Conservation (phyloP, 1,140 invertebrate genomes). For the Macrobrachium rosenbergii region DNA sequence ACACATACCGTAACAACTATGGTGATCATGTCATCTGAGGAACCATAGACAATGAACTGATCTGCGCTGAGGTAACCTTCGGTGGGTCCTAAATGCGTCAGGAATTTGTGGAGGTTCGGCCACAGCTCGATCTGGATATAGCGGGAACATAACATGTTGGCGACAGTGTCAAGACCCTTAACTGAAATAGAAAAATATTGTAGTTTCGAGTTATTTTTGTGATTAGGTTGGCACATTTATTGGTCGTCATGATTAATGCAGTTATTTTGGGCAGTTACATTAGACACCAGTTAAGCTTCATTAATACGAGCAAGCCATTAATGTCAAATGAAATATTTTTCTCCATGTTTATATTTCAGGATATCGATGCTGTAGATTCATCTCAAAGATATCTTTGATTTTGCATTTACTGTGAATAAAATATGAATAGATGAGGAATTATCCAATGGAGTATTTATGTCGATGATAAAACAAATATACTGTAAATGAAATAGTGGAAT, state of each 20-base stretch:
- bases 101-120: conserved; percentile 15
- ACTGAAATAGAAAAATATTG: background rate
- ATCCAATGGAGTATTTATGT: too few species aligned
- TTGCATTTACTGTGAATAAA: too few species aligned
- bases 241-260: background rate
- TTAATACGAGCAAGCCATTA: too few species aligned
- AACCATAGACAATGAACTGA: conserved; percentile 49
- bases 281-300: too few species aligned
- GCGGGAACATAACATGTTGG: background rate
- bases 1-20: conserved; percentile 21
- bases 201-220: too few species aligned
- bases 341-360: too few species aligned
- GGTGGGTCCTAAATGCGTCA: conserved; percentile 25
- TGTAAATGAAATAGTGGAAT: too few species aligned
- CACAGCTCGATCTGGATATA: conserved; percentile 45
- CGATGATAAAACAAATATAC: too few species aligned
- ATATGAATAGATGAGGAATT: too few species aligned
- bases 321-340: too few species aligned
- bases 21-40: conserved; percentile 18
- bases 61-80: conserved; percentile 50
- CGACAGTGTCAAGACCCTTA: conserved; percentile 38
- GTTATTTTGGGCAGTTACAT: background rate
- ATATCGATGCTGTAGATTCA: too few species aligned
- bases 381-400: too few species aligned
- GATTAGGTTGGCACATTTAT: background rate